These are phyloP conservation scores for Hemibates koningsi DNA, from an alignment of 2,113 vertebrate genomes.

Conservation along the genomic window DNA sequence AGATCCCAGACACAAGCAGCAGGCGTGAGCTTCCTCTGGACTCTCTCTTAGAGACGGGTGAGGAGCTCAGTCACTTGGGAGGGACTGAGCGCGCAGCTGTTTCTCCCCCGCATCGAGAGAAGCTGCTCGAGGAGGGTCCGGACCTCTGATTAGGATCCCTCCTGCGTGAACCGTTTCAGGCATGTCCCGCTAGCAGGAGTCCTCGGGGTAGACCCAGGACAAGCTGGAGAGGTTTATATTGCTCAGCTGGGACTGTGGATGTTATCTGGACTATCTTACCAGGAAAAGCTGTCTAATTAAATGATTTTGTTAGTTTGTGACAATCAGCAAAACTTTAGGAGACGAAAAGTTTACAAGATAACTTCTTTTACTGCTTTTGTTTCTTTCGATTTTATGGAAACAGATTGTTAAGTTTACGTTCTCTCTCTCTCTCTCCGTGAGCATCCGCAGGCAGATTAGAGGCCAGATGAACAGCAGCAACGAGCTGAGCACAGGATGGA, in stretches of 20 bases:
- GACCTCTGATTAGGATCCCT: not conserved
- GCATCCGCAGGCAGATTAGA: not conserved
- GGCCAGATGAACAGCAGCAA: not conserved
- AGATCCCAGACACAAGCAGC: not conserved
- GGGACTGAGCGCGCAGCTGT: not conserved
- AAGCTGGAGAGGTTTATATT: not conserved
- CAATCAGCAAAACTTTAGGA: accelerated
- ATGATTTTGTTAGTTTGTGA: not conserved
- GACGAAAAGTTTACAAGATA: accelerated
- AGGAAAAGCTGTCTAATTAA: not conserved
- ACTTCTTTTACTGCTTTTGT: accelerated
- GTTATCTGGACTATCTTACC: not conserved
- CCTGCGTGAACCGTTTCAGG: not conserved
- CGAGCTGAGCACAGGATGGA: not conserved
- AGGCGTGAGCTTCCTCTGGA: not conserved
- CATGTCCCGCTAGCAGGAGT: not conserved
- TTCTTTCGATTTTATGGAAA: not conserved
- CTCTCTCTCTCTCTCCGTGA: not conserved
- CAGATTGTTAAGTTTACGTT: not conserved
- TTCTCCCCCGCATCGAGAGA: not conserved
- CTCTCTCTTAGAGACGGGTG: not conserved
- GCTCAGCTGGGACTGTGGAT: not conserved
- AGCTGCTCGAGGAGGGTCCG: not conserved
- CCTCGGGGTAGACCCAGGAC: not conserved
- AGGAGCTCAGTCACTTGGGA: not conserved